These are phyloP conservation scores for Euwallacea similis DNA, from an alignment of 1,140 invertebrate genomes.

Conservation along the genomic window DNA sequence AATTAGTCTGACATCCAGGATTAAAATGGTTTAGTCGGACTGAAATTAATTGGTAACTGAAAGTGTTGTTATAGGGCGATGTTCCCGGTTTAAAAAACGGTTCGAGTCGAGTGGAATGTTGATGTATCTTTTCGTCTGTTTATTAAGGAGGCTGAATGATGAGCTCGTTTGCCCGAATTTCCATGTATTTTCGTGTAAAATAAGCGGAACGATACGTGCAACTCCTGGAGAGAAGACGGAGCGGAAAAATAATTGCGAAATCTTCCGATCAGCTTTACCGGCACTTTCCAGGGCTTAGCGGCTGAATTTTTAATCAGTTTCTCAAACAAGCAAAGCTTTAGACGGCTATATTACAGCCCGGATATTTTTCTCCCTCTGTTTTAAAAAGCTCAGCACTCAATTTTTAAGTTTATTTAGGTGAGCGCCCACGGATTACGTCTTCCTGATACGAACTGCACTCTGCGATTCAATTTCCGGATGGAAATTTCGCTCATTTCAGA, in stretches of 20 bases:
- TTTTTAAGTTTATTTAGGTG: conserved; percentile 47
- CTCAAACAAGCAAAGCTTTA: conserved; percentile 47
- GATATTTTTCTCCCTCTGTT: conserved; percentile 46
- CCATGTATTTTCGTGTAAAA: conserved; percentile 1
- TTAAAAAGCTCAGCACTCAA: conserved; percentile 45
- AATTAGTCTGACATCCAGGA: conserved; percentile 42
- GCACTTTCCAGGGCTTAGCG: conserved; percentile 47
- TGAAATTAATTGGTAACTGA: conserved; percentile 41
- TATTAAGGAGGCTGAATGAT: conserved; percentile 6
- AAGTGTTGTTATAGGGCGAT: conserved; percentile 36
- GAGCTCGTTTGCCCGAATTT: background rate
- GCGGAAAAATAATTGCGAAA: conserved; percentile 47
- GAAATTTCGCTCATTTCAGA: background rate
- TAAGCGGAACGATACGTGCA: conserved; percentile 16
- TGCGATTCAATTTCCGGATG: conserved; percentile 8
- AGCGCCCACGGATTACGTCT: conserved; percentile 41
- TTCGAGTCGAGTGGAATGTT: conserved; percentile 9
- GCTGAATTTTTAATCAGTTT: conserved; percentile 50
- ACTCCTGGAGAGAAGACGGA: conserved; percentile 36
- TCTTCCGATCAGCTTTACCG: conserved; percentile 46
- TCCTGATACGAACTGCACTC: conserved; percentile 31
- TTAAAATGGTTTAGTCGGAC: conserved; percentile 38
- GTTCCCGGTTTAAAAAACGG: conserved; percentile 29
- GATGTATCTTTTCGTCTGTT: conserved; percentile 22
- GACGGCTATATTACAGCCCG: conserved; percentile 41